phyloP scores from a whole-genome alignment of 2,113 vertebrate species.

The Stictonetta naevosa region DNA sequence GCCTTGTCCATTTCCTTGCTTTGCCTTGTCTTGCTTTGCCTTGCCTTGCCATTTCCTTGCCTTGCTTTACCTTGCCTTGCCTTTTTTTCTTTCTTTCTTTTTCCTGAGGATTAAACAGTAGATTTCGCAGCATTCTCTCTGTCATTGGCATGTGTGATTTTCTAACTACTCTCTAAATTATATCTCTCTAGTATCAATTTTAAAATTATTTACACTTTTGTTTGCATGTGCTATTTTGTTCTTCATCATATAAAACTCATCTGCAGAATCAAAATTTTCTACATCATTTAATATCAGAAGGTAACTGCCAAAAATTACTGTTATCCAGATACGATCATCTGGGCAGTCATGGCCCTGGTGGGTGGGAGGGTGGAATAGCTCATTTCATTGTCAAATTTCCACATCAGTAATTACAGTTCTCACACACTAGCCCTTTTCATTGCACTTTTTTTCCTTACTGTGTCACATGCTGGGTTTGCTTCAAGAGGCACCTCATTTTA shows the following conservation, averaged over 20 bases:
- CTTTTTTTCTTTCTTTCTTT: neutral
- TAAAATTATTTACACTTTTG: neutral
- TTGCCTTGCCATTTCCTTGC: too few species aligned
- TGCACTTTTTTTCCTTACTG: neutral
- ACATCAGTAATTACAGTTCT: neutral
- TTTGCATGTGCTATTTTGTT: neutral
- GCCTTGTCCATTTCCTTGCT: too few species aligned
- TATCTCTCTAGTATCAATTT: neutral
- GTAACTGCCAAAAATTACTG: neutral
- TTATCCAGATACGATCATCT: neutral
- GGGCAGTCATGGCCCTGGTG: neutral
- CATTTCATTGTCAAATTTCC: neutral
- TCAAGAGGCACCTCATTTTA: neutral
- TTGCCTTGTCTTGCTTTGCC: too few species aligned
- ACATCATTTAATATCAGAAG: neutral
- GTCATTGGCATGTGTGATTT: rapidly evolving
- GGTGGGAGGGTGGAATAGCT: neutral
- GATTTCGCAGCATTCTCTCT: neutral
- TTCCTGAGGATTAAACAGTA: neutral
- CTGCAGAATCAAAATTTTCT: neutral
- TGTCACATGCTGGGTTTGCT: neutral
- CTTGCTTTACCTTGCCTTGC: too few species aligned
- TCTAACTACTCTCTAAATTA: neutral
- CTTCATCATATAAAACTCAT: neutral
- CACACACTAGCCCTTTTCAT: neutral